phyloP scores from a whole-genome alignment of 1,140 invertebrate genomes.

The Cherax destructor region DNA sequence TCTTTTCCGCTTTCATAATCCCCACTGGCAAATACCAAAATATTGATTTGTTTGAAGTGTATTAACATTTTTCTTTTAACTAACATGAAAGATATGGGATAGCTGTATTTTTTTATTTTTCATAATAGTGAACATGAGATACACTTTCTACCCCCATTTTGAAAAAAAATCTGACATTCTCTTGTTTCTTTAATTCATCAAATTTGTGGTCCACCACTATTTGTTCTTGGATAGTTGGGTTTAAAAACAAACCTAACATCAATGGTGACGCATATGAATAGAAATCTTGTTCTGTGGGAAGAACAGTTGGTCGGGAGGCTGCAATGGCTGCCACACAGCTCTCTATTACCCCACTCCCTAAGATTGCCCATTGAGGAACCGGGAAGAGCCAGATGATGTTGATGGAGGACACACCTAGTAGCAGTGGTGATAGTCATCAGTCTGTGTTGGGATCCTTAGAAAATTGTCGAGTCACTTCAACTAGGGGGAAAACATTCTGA shows the following conservation, averaged over 20 bases:
- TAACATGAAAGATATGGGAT: too few relatives aligned
- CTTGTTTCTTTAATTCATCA: conserved; percentile 82
- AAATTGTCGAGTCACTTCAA: conserved; percentile 75
- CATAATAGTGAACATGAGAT: neutral
- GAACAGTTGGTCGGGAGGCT: conserved; percentile 73
- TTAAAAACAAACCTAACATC: conserved; percentile 82
- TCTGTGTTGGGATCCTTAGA: conserved; percentile 74
- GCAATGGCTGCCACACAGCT: conserved; percentile 80
- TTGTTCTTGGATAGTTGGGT: conserved; percentile 89
- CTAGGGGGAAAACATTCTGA: conserved; percentile 78
- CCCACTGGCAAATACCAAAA: neutral
- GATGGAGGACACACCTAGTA: conserved; percentile 76
- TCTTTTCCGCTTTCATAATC: neutral
- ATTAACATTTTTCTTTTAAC: too few relatives aligned
- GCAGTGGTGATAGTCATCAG: conserved; percentile 74
- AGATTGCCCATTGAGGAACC: conserved; percentile 13
- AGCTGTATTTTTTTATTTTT: neutral
- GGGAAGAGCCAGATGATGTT: conserved; percentile 76
- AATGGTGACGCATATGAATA: conserved; percentile 84
- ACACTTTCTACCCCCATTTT: neutral
- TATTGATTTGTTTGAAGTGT: neutral
- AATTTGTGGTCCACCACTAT: conserved; percentile 89
- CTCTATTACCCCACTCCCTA: conserved; percentile 76
- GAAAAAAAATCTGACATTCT: neutral
- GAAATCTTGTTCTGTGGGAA: conserved; percentile 86